Evolutionary conservation across 2,113 vertebrate genomes (phyloP), one percentile per base, ranked within the genome.

Genomic region (Tetraodon nigroviridis): DNA sequence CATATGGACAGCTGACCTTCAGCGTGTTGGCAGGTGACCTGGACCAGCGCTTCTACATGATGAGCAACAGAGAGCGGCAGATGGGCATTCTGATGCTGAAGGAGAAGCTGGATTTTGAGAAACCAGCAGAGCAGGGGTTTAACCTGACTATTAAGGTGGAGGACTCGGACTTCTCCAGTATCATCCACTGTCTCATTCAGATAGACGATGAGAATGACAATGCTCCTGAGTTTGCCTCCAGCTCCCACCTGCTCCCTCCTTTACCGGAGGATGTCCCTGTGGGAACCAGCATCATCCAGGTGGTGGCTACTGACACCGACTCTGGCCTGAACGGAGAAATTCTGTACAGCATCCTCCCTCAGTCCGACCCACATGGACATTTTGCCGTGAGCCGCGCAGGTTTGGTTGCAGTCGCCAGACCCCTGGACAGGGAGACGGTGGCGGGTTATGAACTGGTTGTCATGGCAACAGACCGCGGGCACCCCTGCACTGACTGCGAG

Each of bases 121-220:
- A 89, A 42, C 76, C 84, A 0, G 86, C 29, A 3, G 92, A 94
- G 61, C 92, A 92, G 42, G 81, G 79, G 40, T 95, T 94, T 62
- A 96, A 95, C 73, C 89, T 96, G 0, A 93, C 92, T 1, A 12
- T 95, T n/a, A 90, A 84, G 55, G 93, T 94, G 37, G 90, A 94
- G 76, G 94, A 95, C 71, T 72, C 85, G 13, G 90, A 93, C 56
- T 94, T 92, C 75, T 92, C 90, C 51, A 94, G 88, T 59, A n/a
- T 87, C 40, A 87, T 93, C 22, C 81, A 89, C 57, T 94, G 93
- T 61, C 56, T 93, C 24, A 79, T 95, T 29, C 88, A 91, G 53
- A 88, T 95, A 53, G 90, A 94, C 68, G 94, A 96, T 58, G 90
- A 87, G 47, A 96, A 96, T 44, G 94, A 95, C 73, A 92, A 96